Base-by-base conservation (phyloP, 2,888 invertebrate genomes). In the Helleia helle region DNA sequence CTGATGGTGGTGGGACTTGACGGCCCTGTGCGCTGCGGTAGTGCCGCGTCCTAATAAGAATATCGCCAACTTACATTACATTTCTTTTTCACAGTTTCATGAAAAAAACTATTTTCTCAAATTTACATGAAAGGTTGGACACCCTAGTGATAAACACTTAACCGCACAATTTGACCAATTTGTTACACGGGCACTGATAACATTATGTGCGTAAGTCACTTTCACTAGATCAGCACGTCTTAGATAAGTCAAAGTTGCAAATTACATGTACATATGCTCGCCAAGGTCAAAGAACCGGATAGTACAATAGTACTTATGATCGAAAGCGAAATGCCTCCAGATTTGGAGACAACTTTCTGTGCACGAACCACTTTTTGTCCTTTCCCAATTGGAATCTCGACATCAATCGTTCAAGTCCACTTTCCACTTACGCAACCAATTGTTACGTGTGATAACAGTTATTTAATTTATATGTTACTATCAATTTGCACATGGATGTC, bases 281-380 rank as follows among this genome's bases (percentile, higher is more conserved):
- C 66, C 80, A 83, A 81, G 81, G 83, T 80, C 81, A 63, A 59
- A 55, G 56, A 75, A 71, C 71, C 69, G 67, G 68, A 60, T 56
- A 56, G 58, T 51, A 59, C 61, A 59, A 76, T 71, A 75, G 71
- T 74, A 69, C 61, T 52, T 62, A 65, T 65, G 61, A 59, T 71
- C 62, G 80, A 81, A 83, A 84, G 76, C 76, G 83, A 83, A 72
- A 51, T 49, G 61, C 52, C 68, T 70, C 71, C 74, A 62, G 69
- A 64, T 74, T 77, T 62, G 71, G 71, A 58, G 71, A 71, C 75
- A 76, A 72, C 77, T 80, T 81, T 79, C 79, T 68, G 72, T 68
- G 62, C 66, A 66, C 71, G 60, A 68, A 71, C 75, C 60, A 69
- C 74, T 79, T 81, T 83, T 81, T 81, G 70, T 71, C 70, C 70